These are phyloP conservation scores for Diabrotica undecimpunctata DNA, from an alignment of 1,140 invertebrate genomes.

Conservation along the genomic window DNA sequence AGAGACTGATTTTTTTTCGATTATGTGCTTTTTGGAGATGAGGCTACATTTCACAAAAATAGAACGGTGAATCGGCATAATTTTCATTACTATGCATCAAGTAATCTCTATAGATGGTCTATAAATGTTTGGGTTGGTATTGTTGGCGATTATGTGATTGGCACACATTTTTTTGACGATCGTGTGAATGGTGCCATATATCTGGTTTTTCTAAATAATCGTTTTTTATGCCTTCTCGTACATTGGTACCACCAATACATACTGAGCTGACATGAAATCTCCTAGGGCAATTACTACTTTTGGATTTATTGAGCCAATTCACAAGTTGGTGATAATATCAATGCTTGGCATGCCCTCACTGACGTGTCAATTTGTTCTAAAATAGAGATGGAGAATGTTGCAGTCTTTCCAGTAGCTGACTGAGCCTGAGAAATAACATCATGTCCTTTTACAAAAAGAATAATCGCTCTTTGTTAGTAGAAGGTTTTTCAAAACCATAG, in stretches of 20 bases:
- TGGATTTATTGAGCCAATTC: slow-evolving; percentile 94
- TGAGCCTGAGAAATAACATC: slow-evolving; percentile 99
- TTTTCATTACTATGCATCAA: too few species aligned
- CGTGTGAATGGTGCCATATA: too few species aligned
- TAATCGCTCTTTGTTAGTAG: slow-evolving; percentile 97
- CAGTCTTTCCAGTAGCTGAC: slow-evolving; percentile 96
- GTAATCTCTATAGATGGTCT: too few species aligned
- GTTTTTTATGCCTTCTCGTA: slow-evolving; percentile 93
- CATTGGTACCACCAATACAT: slow-evolving; percentile 98
- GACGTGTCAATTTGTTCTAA: slow-evolving; percentile 94
- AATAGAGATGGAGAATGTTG: slow-evolving; percentile 98
- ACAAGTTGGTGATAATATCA: slow-evolving; percentile 96
- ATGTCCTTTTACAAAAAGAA: slow-evolving; percentile 92
- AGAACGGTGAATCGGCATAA: too few species aligned
- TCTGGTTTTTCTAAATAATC: too few species aligned
- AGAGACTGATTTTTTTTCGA: too few species aligned
- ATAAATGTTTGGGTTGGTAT: too few species aligned
- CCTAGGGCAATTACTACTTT: slow-evolving; percentile 94
- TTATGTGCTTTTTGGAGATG: too few species aligned
- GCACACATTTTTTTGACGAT: too few species aligned
- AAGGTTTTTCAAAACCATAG: slow-evolving; percentile 99
- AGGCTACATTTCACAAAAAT: too few species aligned
- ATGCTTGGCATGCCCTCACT: slow-evolving; percentile 88
- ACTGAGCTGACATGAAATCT: slow-evolving; percentile 95
- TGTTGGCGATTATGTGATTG: too few species aligned